phyloP scores from a whole-genome alignment of 2,888 invertebrate species.

The Taenaris catops region DNA sequence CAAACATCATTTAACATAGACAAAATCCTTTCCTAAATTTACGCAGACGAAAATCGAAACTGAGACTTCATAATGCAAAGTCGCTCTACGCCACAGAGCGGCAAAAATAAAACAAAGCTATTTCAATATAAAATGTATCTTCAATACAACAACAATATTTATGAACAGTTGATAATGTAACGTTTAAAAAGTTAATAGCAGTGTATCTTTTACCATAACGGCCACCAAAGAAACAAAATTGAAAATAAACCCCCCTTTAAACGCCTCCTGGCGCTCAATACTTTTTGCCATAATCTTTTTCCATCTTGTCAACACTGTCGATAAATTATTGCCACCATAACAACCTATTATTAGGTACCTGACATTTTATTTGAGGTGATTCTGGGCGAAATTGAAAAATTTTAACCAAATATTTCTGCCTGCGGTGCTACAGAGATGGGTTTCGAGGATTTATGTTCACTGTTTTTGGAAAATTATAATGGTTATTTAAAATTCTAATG shows the following conservation, averaged over 20 bases:
- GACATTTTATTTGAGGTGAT: conserved; percentile 68
- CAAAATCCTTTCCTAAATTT: no score
- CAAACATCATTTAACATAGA: no score
- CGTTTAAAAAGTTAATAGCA: conserved; percentile 47
- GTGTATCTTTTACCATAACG: conserved; percentile 48
- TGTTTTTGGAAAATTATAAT: conserved; percentile 35
- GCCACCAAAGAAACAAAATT: conserved; percentile 70
- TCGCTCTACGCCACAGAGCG: no score
- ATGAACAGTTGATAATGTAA: conserved; percentile 48
- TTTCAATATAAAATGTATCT: no score
- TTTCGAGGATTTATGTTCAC: conserved; percentile 59
- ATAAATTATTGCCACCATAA: conserved; percentile 69
- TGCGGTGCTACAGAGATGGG: conserved; percentile 57
- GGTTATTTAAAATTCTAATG: conserved; percentile 47
- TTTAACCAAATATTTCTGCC: conserved; percentile 51
- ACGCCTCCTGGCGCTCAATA: conserved; percentile 61
- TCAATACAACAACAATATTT: no score
- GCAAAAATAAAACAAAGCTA: no score
- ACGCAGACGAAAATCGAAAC: no score
- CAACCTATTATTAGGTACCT: conserved; percentile 70
- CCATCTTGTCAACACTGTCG: conserved; percentile 68
- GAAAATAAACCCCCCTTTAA: conserved; percentile 77
- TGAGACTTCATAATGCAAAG: no score
- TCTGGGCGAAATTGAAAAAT: conserved; percentile 67
- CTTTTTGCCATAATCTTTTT: conserved; percentile 51